These are phyloP conservation scores for Anaspis maculata DNA, from an alignment of 2,888 invertebrate genomes.

Conservation along the genomic window DNA sequence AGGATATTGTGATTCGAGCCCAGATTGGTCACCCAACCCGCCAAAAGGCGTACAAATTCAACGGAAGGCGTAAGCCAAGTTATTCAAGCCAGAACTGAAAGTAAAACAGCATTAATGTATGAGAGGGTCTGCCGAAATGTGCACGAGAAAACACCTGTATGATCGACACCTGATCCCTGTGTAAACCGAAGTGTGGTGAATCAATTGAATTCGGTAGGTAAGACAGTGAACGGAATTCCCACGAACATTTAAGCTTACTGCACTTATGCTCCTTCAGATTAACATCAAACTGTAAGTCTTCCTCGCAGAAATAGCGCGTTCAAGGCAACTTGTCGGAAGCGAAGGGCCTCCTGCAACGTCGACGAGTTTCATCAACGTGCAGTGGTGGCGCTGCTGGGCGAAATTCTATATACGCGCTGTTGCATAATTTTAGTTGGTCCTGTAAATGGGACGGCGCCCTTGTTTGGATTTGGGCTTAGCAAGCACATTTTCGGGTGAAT, in stretches of 20 bases:
- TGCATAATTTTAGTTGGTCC: conserved; percentile 26
- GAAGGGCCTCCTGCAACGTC: no score
- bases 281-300: conserved; percentile 12
- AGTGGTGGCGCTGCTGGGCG: conserved; percentile 15
- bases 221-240: conserved; percentile 26
- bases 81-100: no score
- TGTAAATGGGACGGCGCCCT: conserved; percentile 25
- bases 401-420: conserved; percentile 21
- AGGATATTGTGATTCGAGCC: no score
- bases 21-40: no score
- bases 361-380: conserved; percentile 9
- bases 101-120: no score
- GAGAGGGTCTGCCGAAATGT: no score
- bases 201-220: conserved; percentile 18
- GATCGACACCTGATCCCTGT: conserved; percentile 16
- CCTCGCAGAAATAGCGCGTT: conserved; percentile 8
- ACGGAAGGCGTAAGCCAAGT: no score
- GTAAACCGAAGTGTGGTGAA: conserved; percentile 13
- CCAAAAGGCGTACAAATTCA: no score
- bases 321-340: conserved; percentile 6
- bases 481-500: conserved; percentile 28
- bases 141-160: conserved; percentile 20
- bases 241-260: conserved; percentile 22
- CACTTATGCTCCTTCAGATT: conserved; percentile 16
- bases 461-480: conserved; percentile 30